Evolutionary conservation across 2,888 invertebrate genomes (phyloP).

Genomic region (Caenorhabditis sp.): DNA sequence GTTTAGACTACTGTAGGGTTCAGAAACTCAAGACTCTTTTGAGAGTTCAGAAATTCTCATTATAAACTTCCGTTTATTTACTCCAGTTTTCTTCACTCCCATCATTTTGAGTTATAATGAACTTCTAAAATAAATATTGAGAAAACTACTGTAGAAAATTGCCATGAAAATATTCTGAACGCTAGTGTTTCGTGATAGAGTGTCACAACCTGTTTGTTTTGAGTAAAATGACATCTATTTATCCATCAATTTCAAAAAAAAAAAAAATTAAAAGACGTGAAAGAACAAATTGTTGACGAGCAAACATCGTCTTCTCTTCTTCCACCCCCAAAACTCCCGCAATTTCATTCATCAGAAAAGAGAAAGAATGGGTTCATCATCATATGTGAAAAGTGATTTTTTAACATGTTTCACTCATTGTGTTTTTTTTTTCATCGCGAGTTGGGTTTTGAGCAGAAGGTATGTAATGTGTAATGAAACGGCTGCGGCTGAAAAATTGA

Average conservation of each 20-base stretch:
- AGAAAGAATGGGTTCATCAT: background rate
- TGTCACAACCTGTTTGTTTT: no score
- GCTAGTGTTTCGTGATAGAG: no score
- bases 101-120: no score
- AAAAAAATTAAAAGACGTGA: no score
- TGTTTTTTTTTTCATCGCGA: background rate
- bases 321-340: background rate
- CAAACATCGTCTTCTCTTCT: background rate
- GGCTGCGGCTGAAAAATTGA: background rate
- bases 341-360: background rate
- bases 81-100: no score
- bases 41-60: no score
- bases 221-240: background rate
- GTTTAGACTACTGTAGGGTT: no score
- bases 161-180: no score
- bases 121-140: no score
- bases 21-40: no score
- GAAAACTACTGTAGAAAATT: no score
- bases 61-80: no score
- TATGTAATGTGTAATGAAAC: background rate
- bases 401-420: background rate
- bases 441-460: background rate
- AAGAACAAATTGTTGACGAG: background rate
- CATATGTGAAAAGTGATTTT: background rate
- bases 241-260: background rate